Evolutionary conservation across 2,113 vertebrate species (phyloP).

Genomic region (Nansenia antarctica): DNA sequence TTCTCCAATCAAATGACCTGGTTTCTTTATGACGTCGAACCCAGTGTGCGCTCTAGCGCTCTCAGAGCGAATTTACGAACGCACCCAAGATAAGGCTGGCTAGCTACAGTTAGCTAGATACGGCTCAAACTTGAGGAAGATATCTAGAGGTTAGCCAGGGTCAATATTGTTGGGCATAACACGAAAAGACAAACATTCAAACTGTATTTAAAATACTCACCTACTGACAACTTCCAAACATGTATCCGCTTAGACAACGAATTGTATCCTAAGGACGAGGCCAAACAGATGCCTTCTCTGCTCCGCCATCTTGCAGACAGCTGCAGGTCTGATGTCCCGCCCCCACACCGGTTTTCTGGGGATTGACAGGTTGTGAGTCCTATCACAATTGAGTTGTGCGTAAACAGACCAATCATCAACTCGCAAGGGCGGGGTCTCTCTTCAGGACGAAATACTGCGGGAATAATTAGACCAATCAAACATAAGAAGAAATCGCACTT

Average conservation of each 20-base stretch:
- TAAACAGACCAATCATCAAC: slow-evolving; percentile 2
- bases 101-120: not conserved
- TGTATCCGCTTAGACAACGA: not conserved
- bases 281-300: slow-evolving; percentile 23
- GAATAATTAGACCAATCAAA: slow-evolving; percentile 29
- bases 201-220: slow-evolving; percentile 43
- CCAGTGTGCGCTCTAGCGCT: too few species aligned
- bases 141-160: not conserved
- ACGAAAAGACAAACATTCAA: not conserved
- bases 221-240: slow-evolving; percentile 19
- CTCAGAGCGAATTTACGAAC: too few species aligned
- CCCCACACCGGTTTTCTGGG: slow-evolving; percentile 49
- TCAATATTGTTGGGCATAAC: not conserved
- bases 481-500: not conserved
- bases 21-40: too few species aligned
- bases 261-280: slow-evolving; percentile 29
- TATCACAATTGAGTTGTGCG: slow-evolving; percentile 15
- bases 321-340: slow-evolving; percentile 27
- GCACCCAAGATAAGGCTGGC: too few species aligned
- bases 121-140: not conserved
- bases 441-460: slow-evolving; percentile 15
- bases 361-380: slow-evolving; percentile 36
- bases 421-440: not conserved
- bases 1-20: too few species aligned
- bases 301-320: slow-evolving; percentile 74